Conservation (phyloP, 2,797 vertebrate species). For the Poecilia velifera region DNA sequence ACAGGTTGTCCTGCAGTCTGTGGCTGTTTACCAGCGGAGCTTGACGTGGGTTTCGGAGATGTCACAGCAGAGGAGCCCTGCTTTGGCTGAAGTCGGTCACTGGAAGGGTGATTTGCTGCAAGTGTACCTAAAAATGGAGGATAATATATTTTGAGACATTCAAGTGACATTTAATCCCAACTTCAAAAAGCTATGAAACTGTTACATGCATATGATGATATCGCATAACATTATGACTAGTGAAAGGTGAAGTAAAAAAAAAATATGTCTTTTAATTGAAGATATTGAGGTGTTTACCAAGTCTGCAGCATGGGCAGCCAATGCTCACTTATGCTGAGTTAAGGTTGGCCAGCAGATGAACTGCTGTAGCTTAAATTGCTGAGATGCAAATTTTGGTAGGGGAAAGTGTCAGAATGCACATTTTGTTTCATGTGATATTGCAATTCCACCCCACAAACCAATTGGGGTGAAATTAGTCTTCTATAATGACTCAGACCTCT, state of each 20-base stretch:
- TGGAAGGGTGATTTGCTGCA: conserved; percentile 38
- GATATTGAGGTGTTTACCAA: background rate
- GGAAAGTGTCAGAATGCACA: background rate
- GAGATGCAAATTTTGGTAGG: too few relatives aligned
- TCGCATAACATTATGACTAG: background rate
- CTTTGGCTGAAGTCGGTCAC: conserved; percentile 32
- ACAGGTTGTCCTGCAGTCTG: conserved; percentile 26
- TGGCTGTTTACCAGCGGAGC: conserved; percentile 26
- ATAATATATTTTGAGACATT: conserved; percentile 16
- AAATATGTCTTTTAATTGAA: background rate
- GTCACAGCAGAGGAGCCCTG: conserved; percentile 42
- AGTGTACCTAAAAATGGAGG: conserved; percentile 49
- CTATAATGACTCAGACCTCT: background rate
- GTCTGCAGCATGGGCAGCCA: background rate
- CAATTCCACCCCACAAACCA: background rate
- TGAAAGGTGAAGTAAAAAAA: background rate
- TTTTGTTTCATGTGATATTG: background rate
- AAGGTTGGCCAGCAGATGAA: background rate
- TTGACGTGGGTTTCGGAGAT: conserved; percentile 21
- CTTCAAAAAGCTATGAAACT: background rate
- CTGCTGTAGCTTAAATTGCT: too few relatives aligned
- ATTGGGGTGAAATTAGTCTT: background rate
- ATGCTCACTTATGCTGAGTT: background rate
- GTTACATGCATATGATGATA: background rate
- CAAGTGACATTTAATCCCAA: background rate